Base-by-base conservation (phyloP, 2,113 vertebrate species). In the Garra rufa region DNA sequence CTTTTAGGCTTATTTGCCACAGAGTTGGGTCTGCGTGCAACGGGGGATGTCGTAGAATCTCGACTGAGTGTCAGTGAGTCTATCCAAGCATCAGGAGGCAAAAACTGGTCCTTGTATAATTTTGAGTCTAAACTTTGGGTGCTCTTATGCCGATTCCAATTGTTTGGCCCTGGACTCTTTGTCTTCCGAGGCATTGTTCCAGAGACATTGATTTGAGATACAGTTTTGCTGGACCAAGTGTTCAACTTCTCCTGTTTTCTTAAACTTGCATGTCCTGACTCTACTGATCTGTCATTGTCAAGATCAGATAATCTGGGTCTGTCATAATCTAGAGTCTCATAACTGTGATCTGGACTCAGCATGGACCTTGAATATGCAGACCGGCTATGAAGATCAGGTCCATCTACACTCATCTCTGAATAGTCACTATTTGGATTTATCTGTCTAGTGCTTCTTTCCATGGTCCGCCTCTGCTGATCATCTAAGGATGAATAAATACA, bases 321-420 rank as follows among this genome's bases (percentile, higher is more conserved):
- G 8, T 84, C 44, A 28, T 34, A 85, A 41, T 80, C 67, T 24
- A 71, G 30, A 13, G 74, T 46, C 26, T 76, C 81, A 48, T 57
- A 69, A 41, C 73, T 73, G 17, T 70, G 57, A 21, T 65, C 65
- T 3, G 48, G 26, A 2, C 26, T 15, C 34, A 89, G 24, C 85
- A 88, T 89, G 17, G 90, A 89, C 67, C 76, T 85, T 10, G 76
- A 34, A 57, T 88, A 75, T 17, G 1, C 28, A 43, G 9, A 34
- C 3, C 19, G 48, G 41, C 76, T 80, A 21, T 86, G 87, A 69
- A 85, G 78, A 83, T 92, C 90, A 9, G 94, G 94, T 76, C 92
- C 94, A 79, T 95, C 95, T 61, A 95, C 95, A 80, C 91, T 94
- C 94, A 95, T 95, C 90, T 95, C 94, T 2, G 92, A 86, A 70